These are phyloP conservation scores for Euplexia lucipara DNA, from an alignment of 2,888 invertebrate genomes.

Conservation along the genomic window DNA sequence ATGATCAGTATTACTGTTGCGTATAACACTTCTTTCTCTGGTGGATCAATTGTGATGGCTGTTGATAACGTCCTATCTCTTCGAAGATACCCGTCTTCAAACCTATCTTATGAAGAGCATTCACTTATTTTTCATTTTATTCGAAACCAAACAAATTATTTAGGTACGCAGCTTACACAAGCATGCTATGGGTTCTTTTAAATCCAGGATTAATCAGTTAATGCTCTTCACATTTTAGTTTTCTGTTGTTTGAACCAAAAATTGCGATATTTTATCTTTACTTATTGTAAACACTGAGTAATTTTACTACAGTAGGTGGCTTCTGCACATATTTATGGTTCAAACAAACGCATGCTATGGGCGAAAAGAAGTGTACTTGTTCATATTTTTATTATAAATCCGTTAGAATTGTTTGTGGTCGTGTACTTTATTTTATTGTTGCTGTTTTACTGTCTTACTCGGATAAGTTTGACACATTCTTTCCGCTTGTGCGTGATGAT, in stretches of 20 bases:
- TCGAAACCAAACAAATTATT: not conserved
- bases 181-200: not conserved
- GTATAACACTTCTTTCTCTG: conserved; percentile 84
- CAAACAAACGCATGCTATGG: conserved; percentile 88
- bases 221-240: conserved; percentile 74
- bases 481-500: conserved; percentile 90
- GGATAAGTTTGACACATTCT: conserved; percentile 88
- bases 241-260: conserved; percentile 82
- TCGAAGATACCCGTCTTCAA: conserved; percentile 68
- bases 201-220: conserved; percentile 60
- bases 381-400: conserved; percentile 71
- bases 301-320: conserved; percentile 36
- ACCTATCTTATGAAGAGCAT: conserved; percentile 72
- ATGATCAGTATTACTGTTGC: conserved; percentile 82
- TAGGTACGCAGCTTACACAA: no score
- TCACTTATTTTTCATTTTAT: conserved; percentile 60
- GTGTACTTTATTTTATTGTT: conserved; percentile 82
- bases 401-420: conserved; percentile 84
- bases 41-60: conserved; percentile 84
- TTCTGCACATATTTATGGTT: conserved; percentile 76
- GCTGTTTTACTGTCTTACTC: conserved; percentile 84
- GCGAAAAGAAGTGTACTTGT: conserved; percentile 88
- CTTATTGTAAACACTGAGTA: conserved; percentile 24
- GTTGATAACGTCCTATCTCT: conserved; percentile 75
- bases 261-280: conserved; percentile 41